Conservation (phyloP, 1,140 invertebrate species). For the Bombus cullumanus region DNA sequence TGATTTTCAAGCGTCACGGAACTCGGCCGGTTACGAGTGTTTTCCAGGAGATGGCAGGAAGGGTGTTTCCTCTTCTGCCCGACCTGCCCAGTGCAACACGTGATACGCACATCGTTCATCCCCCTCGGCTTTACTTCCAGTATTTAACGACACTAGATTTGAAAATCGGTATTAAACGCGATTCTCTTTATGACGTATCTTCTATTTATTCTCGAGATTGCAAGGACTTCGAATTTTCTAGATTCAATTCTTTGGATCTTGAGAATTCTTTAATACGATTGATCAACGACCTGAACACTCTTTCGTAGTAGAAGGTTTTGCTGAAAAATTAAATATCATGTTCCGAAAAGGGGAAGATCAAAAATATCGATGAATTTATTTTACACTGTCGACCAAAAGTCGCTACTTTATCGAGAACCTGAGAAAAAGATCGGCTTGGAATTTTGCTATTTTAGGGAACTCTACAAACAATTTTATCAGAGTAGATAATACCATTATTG, state of each 20-base stretch:
- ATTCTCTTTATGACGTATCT: neutral
- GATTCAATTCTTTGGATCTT: neutral
- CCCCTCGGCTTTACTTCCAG: neutral
- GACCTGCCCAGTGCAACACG: neutral
- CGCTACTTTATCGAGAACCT: no score
- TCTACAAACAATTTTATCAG: no score
- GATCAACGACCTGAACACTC: no score
- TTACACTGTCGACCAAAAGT: no score
- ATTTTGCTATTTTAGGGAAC: no score
- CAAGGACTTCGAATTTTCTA: neutral
- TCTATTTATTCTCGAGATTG: neutral
- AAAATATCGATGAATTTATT: no score
- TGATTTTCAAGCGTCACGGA: slow-evolving; percentile 56
- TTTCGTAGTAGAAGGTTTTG: no score
- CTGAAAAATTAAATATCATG: no score
- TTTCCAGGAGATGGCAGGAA: slow-evolving; percentile 62
- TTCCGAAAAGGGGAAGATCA: no score
- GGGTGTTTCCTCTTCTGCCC: slow-evolving; percentile 37
- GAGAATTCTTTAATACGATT: no score
- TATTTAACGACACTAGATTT: neutral
- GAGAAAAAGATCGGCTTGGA: no score
- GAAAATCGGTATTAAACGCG: neutral
- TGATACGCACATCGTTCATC: neutral
- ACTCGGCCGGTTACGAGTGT: slow-evolving; percentile 47
- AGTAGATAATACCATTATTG: neutral